Evolutionary conservation across 2,113 vertebrate genomes (phyloP).

Genomic region (Butorides virescens): DNA sequence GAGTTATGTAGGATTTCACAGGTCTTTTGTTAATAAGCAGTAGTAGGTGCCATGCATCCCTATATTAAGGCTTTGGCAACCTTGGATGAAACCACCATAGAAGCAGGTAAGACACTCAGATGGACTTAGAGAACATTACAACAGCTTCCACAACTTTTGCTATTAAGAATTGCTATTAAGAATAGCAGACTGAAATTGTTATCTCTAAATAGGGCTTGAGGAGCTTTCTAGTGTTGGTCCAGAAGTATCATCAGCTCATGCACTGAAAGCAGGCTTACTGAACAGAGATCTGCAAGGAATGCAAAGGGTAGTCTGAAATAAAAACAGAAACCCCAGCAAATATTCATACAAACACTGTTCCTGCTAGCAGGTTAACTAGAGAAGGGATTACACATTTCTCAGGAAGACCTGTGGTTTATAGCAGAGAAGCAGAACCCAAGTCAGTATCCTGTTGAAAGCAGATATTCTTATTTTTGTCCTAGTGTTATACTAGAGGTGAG

Average conservation of each 20-base stretch:
- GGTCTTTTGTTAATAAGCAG: neutral
- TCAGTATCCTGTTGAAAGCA: neutral
- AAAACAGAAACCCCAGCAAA: neutral
- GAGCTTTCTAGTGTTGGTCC: neutral
- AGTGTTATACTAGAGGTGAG: neutral
- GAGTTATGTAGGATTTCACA: neutral
- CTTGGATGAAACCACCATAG: neutral
- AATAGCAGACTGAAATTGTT: neutral
- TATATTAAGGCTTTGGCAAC: neutral
- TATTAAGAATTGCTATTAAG: neutral
- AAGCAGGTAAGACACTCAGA: neutral
- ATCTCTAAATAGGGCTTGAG: neutral
- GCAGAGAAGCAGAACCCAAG: neutral
- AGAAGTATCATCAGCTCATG: neutral
- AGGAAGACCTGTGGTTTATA: neutral
- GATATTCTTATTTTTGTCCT: neutral
- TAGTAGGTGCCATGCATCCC: neutral
- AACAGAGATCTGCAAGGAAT: neutral
- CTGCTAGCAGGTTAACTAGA: neutral
- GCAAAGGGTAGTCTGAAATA: neutral
- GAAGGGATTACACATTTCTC: neutral
- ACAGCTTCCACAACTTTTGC: neutral
- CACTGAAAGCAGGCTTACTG: neutral
- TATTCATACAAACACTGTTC: neutral
- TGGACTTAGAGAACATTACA: neutral